Conservation (phyloP, 2,888 invertebrate genomes). For the Nomada lathburiana region DNA sequence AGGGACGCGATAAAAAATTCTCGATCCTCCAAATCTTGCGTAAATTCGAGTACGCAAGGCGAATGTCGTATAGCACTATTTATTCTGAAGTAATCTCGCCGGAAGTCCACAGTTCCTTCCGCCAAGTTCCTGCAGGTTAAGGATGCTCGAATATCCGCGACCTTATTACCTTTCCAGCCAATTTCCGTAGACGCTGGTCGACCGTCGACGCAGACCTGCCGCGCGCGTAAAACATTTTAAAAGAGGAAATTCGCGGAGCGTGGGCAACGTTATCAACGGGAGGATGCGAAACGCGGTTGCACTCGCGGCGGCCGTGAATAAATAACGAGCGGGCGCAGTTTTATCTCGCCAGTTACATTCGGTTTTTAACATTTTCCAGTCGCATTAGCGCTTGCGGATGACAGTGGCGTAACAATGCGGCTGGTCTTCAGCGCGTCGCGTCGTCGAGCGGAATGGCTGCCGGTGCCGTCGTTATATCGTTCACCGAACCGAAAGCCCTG, state of each 20-base stretch:
- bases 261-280: constrained; percentile 46
- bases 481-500: constrained; percentile 14
- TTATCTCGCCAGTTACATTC: constrained; percentile 65
- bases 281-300: constrained; percentile 30
- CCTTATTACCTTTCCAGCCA: constrained; percentile 29
- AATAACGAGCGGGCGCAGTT: constrained; percentile 67
- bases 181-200: constrained; percentile 33
- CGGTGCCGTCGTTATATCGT: constrained; percentile 30
- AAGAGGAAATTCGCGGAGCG: constrained; percentile 24
- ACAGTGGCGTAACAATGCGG: constrained; percentile 76
- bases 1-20: too few relatives aligned
- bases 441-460: constrained; percentile 70
- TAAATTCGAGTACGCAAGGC: too few relatives aligned
- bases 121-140: too few relatives aligned
- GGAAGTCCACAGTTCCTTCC: too few relatives aligned
- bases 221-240: constrained; percentile 49
- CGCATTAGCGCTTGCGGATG: constrained; percentile 77
- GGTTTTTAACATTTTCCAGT: constrained; percentile 75
- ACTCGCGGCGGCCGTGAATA: constrained; percentile 60
- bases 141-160: background rate
- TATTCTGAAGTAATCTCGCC: too few relatives aligned
- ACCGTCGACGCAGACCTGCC: constrained; percentile 10
- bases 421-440: constrained; percentile 74
- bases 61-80: too few relatives aligned
- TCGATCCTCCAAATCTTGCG: too few relatives aligned